These are phyloP conservation scores for Cryptomyrus ogoouensis DNA, from an alignment of 2,113 vertebrate species.

Conservation along the genomic window DNA sequence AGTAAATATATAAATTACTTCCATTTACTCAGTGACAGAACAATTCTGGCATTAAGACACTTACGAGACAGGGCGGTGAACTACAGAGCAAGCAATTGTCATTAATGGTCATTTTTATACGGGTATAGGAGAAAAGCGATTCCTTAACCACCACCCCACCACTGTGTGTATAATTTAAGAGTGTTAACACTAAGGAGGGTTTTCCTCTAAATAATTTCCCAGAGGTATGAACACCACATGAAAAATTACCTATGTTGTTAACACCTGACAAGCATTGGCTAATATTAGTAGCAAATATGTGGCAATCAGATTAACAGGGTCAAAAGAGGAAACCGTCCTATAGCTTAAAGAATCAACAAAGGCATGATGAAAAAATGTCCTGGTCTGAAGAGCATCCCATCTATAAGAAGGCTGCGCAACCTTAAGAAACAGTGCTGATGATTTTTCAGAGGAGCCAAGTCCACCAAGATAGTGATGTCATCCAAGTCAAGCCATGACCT, in stretches of 20 bases:
- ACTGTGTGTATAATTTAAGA: background rate
- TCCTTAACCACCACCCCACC: background rate
- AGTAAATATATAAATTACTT: conserved; percentile 9
- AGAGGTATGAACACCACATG: background rate
- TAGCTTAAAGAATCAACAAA: background rate
- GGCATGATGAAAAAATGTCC: background rate
- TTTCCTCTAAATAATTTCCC: background rate
- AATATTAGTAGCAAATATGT: background rate
- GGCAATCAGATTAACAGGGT: background rate
- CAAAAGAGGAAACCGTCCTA: background rate
- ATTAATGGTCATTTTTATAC: background rate
- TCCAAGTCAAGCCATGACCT: background rate
- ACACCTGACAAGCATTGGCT: background rate
- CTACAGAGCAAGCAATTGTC: background rate
- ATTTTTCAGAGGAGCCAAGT: background rate
- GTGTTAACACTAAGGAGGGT: background rate
- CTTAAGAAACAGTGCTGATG: background rate
- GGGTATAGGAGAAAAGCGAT: background rate
- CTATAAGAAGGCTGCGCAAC: background rate
- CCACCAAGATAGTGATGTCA: background rate
- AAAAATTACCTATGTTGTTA: background rate
- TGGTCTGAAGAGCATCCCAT: background rate
- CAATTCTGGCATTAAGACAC: conserved; percentile 7
- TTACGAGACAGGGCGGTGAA: background rate
- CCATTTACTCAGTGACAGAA: background rate